phyloP scores from a whole-genome alignment of 1,140 invertebrate genomes.

The Melanaphis sacchari region DNA sequence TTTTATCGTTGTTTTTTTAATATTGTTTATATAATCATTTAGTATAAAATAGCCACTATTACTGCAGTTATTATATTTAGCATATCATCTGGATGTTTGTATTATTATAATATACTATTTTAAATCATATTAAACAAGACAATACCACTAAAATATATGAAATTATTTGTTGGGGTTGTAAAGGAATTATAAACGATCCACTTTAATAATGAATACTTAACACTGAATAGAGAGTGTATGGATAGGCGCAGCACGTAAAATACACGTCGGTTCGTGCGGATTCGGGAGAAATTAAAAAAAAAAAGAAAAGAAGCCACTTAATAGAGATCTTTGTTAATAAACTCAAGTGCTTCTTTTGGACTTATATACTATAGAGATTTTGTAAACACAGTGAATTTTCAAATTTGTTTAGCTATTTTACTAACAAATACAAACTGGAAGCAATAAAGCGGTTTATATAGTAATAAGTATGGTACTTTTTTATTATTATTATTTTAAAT shows the following conservation, averaged over 20 bases:
- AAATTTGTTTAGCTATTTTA: neutral
- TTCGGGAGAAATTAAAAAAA: neutral
- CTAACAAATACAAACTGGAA: neutral
- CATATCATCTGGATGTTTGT: neutral
- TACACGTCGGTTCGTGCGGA: neutral
- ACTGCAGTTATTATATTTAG: neutral
- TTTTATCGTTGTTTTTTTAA: neutral
- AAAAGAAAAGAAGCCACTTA: neutral
- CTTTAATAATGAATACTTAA: neutral
- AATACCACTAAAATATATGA: neutral
- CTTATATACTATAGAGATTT: neutral
- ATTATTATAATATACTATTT: neutral
- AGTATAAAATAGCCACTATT: neutral
- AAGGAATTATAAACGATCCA: neutral
- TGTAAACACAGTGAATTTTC: neutral
- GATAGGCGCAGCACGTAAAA: neutral
- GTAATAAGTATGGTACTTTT: neutral
- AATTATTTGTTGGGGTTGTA: constrained; percentile 6
- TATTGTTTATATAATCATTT: neutral
- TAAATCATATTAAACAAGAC: neutral
- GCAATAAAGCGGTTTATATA: neutral
- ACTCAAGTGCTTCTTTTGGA: neutral
- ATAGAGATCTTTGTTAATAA: neutral
- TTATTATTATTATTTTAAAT: neutral
- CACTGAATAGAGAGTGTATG: neutral